phyloP scores from a whole-genome alignment of 2,113 vertebrate species.

The Sceloporus tristichus region DNA sequence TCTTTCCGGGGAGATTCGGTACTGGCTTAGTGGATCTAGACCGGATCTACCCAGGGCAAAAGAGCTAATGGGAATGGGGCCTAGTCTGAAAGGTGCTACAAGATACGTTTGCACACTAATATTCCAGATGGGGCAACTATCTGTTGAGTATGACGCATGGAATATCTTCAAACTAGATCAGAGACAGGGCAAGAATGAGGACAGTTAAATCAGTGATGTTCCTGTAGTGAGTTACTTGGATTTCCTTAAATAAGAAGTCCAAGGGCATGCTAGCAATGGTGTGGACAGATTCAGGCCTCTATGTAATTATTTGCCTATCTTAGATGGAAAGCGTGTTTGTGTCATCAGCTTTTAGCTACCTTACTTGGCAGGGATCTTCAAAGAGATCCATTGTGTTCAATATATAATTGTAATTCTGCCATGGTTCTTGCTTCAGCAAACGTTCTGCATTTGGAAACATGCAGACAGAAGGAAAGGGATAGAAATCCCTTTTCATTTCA shows the following conservation, averaged over 20 bases:
- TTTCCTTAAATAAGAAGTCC: background rate
- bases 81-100: no score
- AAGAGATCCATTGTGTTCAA: background rate
- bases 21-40: no score
- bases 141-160: no score
- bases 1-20: no score
- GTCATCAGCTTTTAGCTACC: background rate
- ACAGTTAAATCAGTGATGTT: background rate
- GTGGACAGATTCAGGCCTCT: background rate
- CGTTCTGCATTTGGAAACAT: background rate
- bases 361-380: background rate
- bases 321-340: background rate
- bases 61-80: no score
- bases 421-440: background rate
- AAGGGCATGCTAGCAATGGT: background rate
- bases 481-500: background rate
- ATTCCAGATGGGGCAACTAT: background rate
- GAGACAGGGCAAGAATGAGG: background rate
- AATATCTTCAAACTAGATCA: background rate
- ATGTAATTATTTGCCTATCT: background rate
- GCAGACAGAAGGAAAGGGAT: background rate
- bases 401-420: background rate
- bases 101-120: no score
- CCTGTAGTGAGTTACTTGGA: background rate
- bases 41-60: no score